Evolutionary conservation across 2,888 invertebrate genomes (phyloP).

Genomic region (Sinopyrophorus schimmeli): DNA sequence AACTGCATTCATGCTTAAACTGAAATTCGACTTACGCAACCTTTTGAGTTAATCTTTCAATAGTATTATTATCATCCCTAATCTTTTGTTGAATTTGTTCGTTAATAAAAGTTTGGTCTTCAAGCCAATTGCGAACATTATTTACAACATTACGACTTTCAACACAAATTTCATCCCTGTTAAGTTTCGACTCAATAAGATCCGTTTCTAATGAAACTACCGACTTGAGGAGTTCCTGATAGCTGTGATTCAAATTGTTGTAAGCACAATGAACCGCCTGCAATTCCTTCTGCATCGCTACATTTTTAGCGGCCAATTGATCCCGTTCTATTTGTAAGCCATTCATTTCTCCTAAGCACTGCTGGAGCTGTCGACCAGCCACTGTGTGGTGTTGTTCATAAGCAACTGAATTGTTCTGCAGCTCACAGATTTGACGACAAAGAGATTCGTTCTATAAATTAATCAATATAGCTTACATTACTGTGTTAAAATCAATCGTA

Average conservation of each 20-base stretch:
- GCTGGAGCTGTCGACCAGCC: conserved; percentile 40
- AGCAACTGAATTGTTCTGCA: not conserved
- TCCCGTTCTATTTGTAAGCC: conserved; percentile 46
- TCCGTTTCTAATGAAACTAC: conserved; percentile 48
- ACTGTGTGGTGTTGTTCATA: not conserved
- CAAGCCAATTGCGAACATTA: conserved; percentile 51
- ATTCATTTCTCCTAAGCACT: conserved; percentile 41
- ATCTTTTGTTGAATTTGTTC: conserved; percentile 38
- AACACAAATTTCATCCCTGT: conserved; percentile 47
- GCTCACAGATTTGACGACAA: not conserved
- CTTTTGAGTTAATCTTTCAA: conserved; percentile 43
- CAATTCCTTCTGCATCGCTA: conserved; percentile 44
- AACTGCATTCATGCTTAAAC: not conserved
- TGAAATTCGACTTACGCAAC: conserved; percentile 39
- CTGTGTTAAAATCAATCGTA: conserved; percentile 17
- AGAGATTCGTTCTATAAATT: not conserved
- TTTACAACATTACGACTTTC: conserved; percentile 51
- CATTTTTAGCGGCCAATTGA: conserved; percentile 42
- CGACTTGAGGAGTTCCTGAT: conserved; percentile 44
- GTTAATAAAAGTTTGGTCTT: conserved; percentile 51
- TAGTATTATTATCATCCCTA: conserved; percentile 42
- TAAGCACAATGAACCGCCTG: conserved; percentile 42
- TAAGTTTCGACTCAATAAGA: conserved; percentile 44
- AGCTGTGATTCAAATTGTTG: conserved; percentile 37
- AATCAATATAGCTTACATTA: conserved; percentile 6